Evolutionary conservation across 2,888 invertebrate genomes (phyloP), one percentile per base, ranked within the genome.

Genomic region (Lasius platythorax): DNA sequence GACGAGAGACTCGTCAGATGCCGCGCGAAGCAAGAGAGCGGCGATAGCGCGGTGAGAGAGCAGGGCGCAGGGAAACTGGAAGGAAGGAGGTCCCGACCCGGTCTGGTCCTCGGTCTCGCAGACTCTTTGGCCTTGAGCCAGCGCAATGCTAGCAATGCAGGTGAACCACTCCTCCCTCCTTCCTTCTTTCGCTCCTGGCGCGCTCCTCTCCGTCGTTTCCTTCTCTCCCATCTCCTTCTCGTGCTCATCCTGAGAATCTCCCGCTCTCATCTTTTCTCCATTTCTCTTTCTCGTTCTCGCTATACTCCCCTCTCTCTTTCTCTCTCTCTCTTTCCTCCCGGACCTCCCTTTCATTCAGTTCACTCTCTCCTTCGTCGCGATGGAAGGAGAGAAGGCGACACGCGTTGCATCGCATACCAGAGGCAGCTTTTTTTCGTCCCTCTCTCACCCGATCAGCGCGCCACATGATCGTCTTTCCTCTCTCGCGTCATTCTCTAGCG

Each of bases 121-220:
- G 94, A 94, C 94, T 94, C 93, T 90, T 91, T 94, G 94, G 93
- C 93, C 94, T 94, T 93, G 93, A 93, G 93, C 92, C 92, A 93
- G 93, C 93, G 94, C 94, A 94, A 94, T 94, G 94, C 94, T 93
- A 93, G 94, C 94, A 94, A 95, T 95, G 95, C 95, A 94, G 95
- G 95, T 95, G 95, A 95, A 95, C 95, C 94, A 93, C 94, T 94
- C 93, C 91, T 89, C 87, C 88, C 90, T 90, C 90, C 91, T 89
- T 90, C 92, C 87, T 91, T 90, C 91, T 84, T 88, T 86, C 85
- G 73, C 90, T 64, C 85, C 84, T 64, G 76, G 66, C 61, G 66
- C 61, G 6, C 86, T 87, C 82, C 85, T 84, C 61, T 23, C 33
- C 30, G 56, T 46, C 70, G 70, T 46, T 81, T 63, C 61, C 70